Evolutionary conservation across 2,113 vertebrate species (phyloP).

Genomic region (Clarias gariepinus): DNA sequence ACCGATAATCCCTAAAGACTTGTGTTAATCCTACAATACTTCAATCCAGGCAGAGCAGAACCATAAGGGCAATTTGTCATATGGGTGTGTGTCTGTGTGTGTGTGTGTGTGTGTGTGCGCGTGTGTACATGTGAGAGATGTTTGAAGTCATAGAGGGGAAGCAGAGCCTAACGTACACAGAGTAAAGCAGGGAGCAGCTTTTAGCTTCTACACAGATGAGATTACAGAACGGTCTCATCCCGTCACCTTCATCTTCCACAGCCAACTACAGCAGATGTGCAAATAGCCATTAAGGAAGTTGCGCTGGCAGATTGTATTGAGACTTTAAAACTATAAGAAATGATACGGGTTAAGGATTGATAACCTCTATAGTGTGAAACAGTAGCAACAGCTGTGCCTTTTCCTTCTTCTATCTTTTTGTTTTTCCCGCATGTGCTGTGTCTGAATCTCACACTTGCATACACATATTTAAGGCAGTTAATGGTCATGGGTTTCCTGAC

Average conservation of each 20-base stretch:
- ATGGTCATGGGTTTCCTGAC: slow-evolving; percentile 54
- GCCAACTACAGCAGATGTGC: slow-evolving; percentile 38
- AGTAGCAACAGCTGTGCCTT: neutral
- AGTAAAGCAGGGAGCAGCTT: slow-evolving; percentile 1
- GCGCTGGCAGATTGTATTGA: slow-evolving; percentile 6
- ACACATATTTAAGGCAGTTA: slow-evolving; percentile 13
- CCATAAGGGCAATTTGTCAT: slow-evolving; percentile 5
- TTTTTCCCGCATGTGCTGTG: neutral
- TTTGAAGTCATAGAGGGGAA: slow-evolving; percentile 57
- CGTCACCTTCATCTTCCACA: slow-evolving; percentile 19
- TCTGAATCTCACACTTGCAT: slow-evolving; percentile 35
- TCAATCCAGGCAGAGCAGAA: slow-evolving; percentile 22
- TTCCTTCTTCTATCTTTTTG: slow-evolving; percentile 3
- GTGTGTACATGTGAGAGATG: slow-evolving; percentile 27
- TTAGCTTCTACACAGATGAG: slow-evolving; percentile 13
- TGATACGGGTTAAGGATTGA: slow-evolving; percentile 12
- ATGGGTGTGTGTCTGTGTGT: neutral
- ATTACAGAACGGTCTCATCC: slow-evolving; percentile 36
- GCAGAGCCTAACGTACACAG: slow-evolving; percentile 54
- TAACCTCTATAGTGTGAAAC: slow-evolving; percentile 15
- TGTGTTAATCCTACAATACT: slow-evolving; percentile 27
- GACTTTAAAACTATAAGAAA: slow-evolving; percentile 39
- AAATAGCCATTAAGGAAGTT: slow-evolving; percentile 17
- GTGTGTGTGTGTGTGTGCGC: slow-evolving; percentile 43
- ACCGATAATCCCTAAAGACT: slow-evolving; percentile 33